Percentiles rank a stretch among this genome's conserved stretches.
phyloP scores from a whole-genome alignment of 2,888 invertebrate species.

The Hoplodrina blanda region DNA sequence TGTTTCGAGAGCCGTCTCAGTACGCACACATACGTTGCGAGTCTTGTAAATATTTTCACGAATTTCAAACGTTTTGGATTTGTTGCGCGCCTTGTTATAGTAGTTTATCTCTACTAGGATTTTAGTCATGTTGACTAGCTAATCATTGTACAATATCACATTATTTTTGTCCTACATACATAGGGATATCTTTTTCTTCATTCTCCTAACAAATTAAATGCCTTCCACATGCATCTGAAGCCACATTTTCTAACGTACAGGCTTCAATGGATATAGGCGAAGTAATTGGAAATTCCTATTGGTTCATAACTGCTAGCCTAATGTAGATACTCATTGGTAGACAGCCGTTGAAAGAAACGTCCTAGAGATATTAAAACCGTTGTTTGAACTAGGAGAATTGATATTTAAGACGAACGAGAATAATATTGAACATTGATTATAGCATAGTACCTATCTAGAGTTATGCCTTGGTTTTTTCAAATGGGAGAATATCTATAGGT shows the following conservation, averaged over 20 bases:
- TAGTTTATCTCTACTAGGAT: too few relatives aligned
- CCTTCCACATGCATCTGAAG: slow-evolving; percentile 8
- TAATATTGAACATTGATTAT: background rate
- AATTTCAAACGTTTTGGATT: too few relatives aligned
- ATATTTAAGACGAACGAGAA: slow-evolving; percentile 1
- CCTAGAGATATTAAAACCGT: slow-evolving; percentile 22
- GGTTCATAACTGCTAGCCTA: slow-evolving; percentile 9
- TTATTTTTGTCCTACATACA: too few relatives aligned
- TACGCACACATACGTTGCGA: too few relatives aligned
- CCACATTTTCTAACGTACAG: slow-evolving; percentile 11
- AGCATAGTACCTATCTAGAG: too few relatives aligned
- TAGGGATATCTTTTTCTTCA: background rate
- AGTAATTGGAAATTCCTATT: slow-evolving; percentile 48
- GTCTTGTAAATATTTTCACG: too few relatives aligned
- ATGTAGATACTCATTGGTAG: background rate
- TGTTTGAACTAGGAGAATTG: slow-evolving; percentile 41
- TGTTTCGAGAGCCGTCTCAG: too few relatives aligned
- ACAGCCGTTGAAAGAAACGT: background rate
- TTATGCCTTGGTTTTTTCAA: too few relatives aligned
- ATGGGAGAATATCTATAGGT: too few relatives aligned
- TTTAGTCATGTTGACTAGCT: too few relatives aligned
- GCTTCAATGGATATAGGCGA: background rate
- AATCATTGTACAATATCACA: too few relatives aligned
- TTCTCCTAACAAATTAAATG: slow-evolving; percentile 8
- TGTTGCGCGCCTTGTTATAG: too few relatives aligned